These are phyloP conservation scores for Hepsetus odoe DNA, from an alignment of 2,113 vertebrate genomes.

Conservation along the genomic window DNA sequence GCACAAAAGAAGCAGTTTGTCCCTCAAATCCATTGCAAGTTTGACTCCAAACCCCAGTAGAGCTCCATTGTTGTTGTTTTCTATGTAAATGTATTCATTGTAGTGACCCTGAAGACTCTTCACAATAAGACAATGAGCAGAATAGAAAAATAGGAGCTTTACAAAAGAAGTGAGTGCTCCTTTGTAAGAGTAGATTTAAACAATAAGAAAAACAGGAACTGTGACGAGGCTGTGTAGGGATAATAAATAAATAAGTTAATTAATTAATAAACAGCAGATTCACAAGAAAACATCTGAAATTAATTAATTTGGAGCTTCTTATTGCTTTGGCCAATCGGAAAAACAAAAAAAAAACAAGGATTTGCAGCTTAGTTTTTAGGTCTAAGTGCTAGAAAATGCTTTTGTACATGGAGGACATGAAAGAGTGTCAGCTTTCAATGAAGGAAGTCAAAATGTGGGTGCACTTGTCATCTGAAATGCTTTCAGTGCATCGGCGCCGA, in stretches of 20 bases:
- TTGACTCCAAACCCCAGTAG: not conserved
- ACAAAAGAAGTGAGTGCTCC: not conserved
- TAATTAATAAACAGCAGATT: not conserved
- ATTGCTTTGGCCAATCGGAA: not conserved
- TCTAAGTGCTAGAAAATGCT: not conserved
- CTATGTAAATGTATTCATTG: slow-evolving; percentile 19
- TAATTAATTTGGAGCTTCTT: not conserved
- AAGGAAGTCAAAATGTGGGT: not conserved
- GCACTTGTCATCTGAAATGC: not conserved
- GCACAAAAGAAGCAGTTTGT: not conserved
- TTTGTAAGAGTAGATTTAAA: not conserved
- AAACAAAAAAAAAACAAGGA: not conserved
- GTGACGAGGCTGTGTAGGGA: not conserved
- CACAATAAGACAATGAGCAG: slow-evolving; percentile 4
- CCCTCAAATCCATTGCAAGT: not conserved
- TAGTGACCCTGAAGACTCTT: not conserved
- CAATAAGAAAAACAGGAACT: not conserved
- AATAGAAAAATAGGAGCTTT: not conserved
- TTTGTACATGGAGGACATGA: not conserved
- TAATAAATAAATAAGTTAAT: not conserved
- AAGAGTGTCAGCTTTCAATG: not conserved
- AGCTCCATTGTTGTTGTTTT: not conserved
- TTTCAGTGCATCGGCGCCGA: not conserved
- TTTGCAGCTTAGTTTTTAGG: not conserved
- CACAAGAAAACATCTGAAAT: not conserved